phyloP scores from a whole-genome alignment of 2,888 invertebrate genomes.

The Cryptophagus acutangulus region DNA sequence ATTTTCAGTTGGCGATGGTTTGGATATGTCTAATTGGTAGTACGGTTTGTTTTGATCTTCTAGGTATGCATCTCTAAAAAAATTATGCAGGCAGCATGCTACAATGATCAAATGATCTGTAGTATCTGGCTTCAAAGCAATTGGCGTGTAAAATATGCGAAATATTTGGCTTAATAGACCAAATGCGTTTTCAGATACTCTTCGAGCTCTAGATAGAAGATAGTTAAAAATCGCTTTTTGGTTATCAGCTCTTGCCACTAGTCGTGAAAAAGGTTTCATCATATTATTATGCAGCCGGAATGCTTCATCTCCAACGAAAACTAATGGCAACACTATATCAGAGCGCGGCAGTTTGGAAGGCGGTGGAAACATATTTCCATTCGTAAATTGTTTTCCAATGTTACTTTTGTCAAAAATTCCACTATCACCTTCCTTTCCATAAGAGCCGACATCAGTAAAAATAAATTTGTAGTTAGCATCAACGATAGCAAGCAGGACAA shows the following conservation, averaged over 20 bases:
- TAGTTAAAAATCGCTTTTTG: conserved; percentile 25
- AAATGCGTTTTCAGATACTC: conserved; percentile 28
- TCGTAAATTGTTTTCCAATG: conserved; percentile 22
- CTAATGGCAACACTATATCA: conserved; percentile 13
- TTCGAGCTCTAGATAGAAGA: conserved; percentile 23
- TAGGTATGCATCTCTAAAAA: no score
- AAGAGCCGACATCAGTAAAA: conserved; percentile 23
- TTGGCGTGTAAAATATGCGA: conserved; percentile 27
- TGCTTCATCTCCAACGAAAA: conserved; percentile 29
- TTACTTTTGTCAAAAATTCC: conserved; percentile 24
- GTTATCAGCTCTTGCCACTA: conserved; percentile 6
- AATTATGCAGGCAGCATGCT: no score
- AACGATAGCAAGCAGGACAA: conserved; percentile 22
- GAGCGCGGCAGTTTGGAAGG: conserved; percentile 3
- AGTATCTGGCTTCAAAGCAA: conserved; percentile 17
- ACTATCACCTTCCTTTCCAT: conserved; percentile 27
- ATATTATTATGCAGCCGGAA: conserved; percentile 23
- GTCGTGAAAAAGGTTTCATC: conserved; percentile 20
- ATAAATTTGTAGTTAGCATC: conserved; percentile 29
- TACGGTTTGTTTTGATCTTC: no score
- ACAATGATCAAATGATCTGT: conserved; percentile 21
- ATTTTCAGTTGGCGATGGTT: no score
- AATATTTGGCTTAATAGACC: conserved; percentile 30
- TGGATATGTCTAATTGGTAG: no score
- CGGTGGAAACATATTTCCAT: conserved; percentile 9